Evolutionary conservation across 2,113 vertebrate species (phyloP).

Genomic region (Felis chaus): DNA sequence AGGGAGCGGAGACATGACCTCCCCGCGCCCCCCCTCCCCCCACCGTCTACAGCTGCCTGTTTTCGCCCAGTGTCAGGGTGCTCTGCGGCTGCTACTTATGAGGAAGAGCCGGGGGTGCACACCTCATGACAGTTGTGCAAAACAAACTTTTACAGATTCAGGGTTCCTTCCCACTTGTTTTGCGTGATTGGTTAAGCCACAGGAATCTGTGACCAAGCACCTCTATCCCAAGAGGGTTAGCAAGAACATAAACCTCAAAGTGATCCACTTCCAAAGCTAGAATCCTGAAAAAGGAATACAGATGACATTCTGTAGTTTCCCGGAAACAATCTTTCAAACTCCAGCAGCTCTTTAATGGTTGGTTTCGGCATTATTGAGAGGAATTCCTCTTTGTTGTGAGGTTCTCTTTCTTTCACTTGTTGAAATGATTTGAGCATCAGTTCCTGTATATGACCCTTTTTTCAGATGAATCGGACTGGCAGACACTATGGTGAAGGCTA

Average conservation of each 20-base stretch:
- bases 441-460: background rate
- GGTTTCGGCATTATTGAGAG: background rate
- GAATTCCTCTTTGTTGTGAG: background rate
- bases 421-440: background rate
- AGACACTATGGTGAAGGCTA: background rate
- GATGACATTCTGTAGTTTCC: background rate
- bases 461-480: background rate
- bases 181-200: conserved; percentile 23
- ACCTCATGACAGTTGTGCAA: conserved; percentile 42
- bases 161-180: background rate
- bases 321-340: background rate
- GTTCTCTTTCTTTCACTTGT: background rate
- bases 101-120: background rate
- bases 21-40: too few species aligned
- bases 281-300: background rate
- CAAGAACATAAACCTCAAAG: background rate
- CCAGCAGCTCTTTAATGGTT: background rate
- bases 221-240: background rate
- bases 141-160: conserved; percentile 47
- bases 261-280: background rate
- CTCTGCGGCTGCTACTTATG: background rate
- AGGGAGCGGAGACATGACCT: fast-evolving
- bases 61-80: background rate
- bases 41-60: fast-evolving
- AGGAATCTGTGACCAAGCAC: conserved; percentile 41